phyloP scores from a whole-genome alignment of 2,113 vertebrate species.

The Epinephelus fuscoguttatus region DNA sequence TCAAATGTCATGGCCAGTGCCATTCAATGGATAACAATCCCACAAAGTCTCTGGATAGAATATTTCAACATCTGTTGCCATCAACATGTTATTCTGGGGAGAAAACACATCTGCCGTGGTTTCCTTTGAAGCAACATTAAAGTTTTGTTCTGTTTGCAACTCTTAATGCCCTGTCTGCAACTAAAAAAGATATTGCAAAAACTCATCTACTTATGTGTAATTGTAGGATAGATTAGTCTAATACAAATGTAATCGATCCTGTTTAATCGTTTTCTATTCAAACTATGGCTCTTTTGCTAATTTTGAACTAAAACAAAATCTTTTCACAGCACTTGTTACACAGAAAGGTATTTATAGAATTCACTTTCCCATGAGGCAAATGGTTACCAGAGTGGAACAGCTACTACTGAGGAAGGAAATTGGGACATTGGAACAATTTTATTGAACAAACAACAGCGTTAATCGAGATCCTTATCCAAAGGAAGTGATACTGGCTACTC shows the following conservation, averaged over 20 bases:
- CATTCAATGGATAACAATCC: constrained; percentile 32
- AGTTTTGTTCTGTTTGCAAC: constrained; percentile 46
- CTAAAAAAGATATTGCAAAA: constrained; percentile 6
- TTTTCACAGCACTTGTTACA: not conserved
- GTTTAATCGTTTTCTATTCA: too few relatives aligned
- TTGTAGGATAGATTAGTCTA: not conserved
- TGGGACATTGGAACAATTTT: constrained; percentile 51
- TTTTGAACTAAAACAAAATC: not conserved
- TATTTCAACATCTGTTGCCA: constrained; percentile 55
- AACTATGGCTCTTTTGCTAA: not conserved
- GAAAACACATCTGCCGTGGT: constrained; percentile 58
- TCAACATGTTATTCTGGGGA: constrained; percentile 49
- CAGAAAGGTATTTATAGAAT: constrained; percentile 28
- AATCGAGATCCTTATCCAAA: constrained; percentile 60
- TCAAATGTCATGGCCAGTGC: not conserved
- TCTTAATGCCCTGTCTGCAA: not conserved
- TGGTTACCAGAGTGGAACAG: constrained; percentile 21
- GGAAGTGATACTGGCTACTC: constrained; percentile 68
- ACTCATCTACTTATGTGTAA: not conserved
- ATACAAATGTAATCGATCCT: not conserved
- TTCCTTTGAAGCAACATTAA: constrained; percentile 51
- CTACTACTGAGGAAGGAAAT: constrained; percentile 58
- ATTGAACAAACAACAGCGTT: constrained; percentile 59
- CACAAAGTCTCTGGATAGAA: constrained; percentile 26
- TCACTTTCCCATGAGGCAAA: constrained; percentile 37